Evolutionary conservation across 2,888 invertebrate genomes (phyloP).

Genomic region (Hydroisotoma schaefferi): DNA sequence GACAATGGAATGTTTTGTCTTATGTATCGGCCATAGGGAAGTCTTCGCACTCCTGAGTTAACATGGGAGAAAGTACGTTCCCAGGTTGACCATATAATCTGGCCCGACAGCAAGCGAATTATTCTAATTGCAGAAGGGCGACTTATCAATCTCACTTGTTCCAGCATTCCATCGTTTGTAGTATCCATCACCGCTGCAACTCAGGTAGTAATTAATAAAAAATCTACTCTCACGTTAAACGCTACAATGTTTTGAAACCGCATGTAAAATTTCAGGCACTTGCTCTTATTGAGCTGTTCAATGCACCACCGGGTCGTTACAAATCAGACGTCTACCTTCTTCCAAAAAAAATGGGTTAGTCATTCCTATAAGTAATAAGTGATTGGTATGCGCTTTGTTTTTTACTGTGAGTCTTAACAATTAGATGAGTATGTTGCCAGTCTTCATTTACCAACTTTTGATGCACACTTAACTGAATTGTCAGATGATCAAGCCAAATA

Average conservation of each 20-base stretch:
- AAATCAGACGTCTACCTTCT: conserved; percentile 95
- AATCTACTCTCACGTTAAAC: background rate
- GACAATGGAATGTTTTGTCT: background rate
- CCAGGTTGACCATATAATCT: conserved; percentile 97
- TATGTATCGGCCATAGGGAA: conserved; percentile 60
- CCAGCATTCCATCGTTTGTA: conserved; percentile 94
- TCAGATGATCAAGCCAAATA: conserved; percentile 97
- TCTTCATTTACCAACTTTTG: conserved; percentile 92
- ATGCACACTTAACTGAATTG: conserved; percentile 93
- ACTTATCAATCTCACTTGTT: conserved; percentile 92
- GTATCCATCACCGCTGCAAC: conserved; percentile 97
- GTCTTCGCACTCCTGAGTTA: conserved; percentile 85
- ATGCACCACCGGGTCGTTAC: conserved; percentile 90
- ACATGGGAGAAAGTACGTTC: conserved; percentile 97
- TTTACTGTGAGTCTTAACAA: background rate
- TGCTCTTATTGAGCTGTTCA: conserved; percentile 93
- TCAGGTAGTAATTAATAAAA: conserved; percentile 58
- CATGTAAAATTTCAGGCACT: conserved; percentile 63
- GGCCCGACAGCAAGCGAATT: conserved; percentile 95
- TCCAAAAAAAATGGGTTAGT: conserved; percentile 95
- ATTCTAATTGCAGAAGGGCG: conserved; percentile 91
- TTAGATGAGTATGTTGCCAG: conserved; percentile 96
- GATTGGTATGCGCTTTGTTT: no score
- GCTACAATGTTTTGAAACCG: background rate
- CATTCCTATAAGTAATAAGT: background rate